These are phyloP conservation scores for Schizaphis graminum DNA, from an alignment of 2,888 invertebrate genomes.

Conservation along the genomic window DNA sequence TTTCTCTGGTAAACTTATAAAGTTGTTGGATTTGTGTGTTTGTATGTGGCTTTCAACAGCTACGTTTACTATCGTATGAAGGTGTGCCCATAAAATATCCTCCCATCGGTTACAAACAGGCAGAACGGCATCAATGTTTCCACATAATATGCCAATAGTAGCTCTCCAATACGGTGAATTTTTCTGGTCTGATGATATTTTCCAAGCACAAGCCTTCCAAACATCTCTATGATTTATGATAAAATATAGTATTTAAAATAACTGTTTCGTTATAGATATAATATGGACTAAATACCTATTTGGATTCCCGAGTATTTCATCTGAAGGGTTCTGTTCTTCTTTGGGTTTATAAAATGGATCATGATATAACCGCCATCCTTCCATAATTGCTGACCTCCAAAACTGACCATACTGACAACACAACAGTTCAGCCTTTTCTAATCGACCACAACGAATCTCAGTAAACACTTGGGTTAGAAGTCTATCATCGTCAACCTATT, in stretches of 20 bases:
- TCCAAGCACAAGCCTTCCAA: conserved; percentile 76
- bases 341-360: conserved; percentile 82
- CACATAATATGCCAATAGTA: conserved; percentile 80
- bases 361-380: conserved; percentile 91
- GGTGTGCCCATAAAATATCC: conserved; percentile 90
- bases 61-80: conserved; percentile 85
- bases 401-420: conserved; percentile 90
- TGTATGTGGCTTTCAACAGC: conserved; percentile 86
- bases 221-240: conserved; percentile 72
- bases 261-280: not conserved
- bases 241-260: conserved; percentile 11
- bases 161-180: conserved; percentile 71
- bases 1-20: conserved; percentile 76
- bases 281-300: conserved; percentile 74
- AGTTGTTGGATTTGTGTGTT: conserved; percentile 73
- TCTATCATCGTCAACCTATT: conserved; percentile 79
- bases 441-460: conserved; percentile 87
- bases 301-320: conserved; percentile 84
- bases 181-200: conserved; percentile 71
- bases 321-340: conserved; percentile 68
- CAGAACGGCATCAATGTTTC: conserved; percentile 83
- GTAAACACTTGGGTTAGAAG: conserved; percentile 78
- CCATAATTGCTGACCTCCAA: conserved; percentile 90
- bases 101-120: conserved; percentile 86
- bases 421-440: conserved; percentile 86